phyloP scores from a whole-genome alignment of 2,113 vertebrate species.

The Mionectes macconnelli region DNA sequence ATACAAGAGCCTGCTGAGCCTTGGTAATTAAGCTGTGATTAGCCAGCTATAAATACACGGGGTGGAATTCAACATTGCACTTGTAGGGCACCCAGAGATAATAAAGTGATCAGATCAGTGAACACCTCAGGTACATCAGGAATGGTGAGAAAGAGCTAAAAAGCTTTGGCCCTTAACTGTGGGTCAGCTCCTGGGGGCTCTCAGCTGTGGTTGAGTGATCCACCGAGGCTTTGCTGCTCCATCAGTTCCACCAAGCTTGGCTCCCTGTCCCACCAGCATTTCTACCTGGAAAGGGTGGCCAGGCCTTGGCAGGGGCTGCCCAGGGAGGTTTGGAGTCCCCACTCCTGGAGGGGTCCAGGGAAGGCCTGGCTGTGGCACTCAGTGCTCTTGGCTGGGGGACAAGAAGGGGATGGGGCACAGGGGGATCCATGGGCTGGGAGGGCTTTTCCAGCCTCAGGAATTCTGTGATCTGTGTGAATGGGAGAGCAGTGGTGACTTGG shows the following conservation, averaged over 20 bases:
- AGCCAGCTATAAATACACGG: slow-evolving; percentile 67
- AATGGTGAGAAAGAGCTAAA: not conserved
- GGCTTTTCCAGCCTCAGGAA: not conserved
- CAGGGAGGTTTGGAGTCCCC: not conserved
- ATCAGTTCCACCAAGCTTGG: fast-evolving
- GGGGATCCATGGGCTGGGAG: not conserved
- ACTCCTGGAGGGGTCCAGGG: not conserved
- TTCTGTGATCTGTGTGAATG: not conserved
- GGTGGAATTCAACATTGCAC: slow-evolving; percentile 33
- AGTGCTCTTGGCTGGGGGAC: not conserved
- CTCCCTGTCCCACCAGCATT: not conserved
- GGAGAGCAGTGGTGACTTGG: fast-evolving
- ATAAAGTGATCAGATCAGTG: not conserved
- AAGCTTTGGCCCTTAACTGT: fast-evolving
- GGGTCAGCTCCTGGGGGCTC: not conserved
- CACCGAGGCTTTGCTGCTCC: fast-evolving
- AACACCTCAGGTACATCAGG: not conserved
- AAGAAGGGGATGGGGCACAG: not conserved
- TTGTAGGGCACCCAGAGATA: not conserved
- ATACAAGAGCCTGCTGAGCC: slow-evolving; percentile 67
- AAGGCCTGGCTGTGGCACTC: fast-evolving
- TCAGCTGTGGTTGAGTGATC: fast-evolving
- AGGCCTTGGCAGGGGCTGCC: not conserved
- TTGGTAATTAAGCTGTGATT: slow-evolving; percentile 80
- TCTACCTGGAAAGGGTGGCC: not conserved